Conservation (phyloP, 2,797 vertebrate genomes). For the Epinephelus awoara region DNA sequence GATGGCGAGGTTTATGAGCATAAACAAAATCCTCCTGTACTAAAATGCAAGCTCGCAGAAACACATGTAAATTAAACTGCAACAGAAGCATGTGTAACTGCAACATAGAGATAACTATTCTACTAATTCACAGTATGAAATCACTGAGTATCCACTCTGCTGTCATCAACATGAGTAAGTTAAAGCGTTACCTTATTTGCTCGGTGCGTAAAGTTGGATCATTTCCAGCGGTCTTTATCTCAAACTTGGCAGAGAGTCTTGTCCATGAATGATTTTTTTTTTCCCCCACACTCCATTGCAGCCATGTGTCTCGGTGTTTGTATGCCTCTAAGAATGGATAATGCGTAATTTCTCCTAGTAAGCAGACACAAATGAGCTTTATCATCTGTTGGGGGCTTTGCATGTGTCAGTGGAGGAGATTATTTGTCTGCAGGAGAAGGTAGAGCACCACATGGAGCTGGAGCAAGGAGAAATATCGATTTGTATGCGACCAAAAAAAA, state of each 20-base stretch:
- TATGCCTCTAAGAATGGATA: constrained; percentile 70
- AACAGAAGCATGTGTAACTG: constrained; percentile 9
- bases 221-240: constrained; percentile 18
- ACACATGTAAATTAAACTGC: constrained; percentile 9
- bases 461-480: background rate
- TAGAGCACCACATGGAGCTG: constrained; percentile 31
- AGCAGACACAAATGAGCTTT: constrained; percentile 84
- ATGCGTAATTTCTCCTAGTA: constrained; percentile 78
- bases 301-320: constrained; percentile 45
- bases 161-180: background rate
- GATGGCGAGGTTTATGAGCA: constrained; percentile 7
- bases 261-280: constrained; percentile 23
- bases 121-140: constrained; percentile 24
- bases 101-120: constrained; percentile 9
- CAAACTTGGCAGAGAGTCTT: constrained; percentile 6
- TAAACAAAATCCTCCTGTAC: constrained; percentile 1
- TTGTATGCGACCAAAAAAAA: background rate
- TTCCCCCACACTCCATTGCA: constrained; percentile 5
- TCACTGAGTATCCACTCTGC: background rate
- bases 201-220: constrained; percentile 25
- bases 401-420: constrained; percentile 68
- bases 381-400: constrained; percentile 77
- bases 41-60: background rate
- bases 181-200: constrained; percentile 41
- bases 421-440: constrained; percentile 64